A percentile compares a stretch with the other conserved stretches of the same genome.
phyloP scores from a whole-genome alignment of 2,888 invertebrate genomes.

The Netelia melanura region DNA sequence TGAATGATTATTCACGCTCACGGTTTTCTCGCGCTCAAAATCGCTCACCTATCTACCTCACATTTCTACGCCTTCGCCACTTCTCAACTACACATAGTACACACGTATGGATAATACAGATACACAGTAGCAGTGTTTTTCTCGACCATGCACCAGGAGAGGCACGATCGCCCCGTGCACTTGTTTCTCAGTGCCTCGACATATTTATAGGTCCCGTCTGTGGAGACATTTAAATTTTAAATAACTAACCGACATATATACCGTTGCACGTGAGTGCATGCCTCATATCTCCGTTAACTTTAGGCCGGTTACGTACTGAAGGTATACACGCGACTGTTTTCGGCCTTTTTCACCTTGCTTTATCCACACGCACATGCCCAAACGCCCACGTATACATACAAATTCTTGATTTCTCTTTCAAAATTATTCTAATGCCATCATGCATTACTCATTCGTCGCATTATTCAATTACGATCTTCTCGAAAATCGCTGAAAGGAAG shows the following conservation, averaged over 20 bases:
- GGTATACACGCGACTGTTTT: conserved; percentile 33
- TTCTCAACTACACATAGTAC: not conserved
- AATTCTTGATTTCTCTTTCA: too few species aligned
- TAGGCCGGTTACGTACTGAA: conserved; percentile 27
- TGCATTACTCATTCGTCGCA: not conserved
- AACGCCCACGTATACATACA: too few species aligned
- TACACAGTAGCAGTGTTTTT: conserved; percentile 24
- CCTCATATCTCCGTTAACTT: conserved; percentile 63
- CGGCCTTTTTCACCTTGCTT: conserved; percentile 2
- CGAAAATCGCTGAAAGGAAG: not conserved
- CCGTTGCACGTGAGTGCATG: conserved; percentile 75
- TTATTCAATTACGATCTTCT: not conserved
- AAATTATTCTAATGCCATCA: not conserved
- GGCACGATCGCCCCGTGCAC: conserved; percentile 35
- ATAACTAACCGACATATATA: conserved; percentile 74
- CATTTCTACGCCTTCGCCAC: conserved; percentile 19
- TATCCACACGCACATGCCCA: not conserved
- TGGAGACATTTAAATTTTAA: conserved; percentile 80
- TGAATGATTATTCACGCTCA: conserved; percentile 59
- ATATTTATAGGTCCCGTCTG: conserved; percentile 75
- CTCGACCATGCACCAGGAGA: not conserved
- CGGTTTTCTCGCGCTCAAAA: conserved; percentile 50
- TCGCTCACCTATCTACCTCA: conserved; percentile 16
- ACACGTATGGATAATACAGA: not conserved
- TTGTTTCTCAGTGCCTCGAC: conserved; percentile 58